Base-by-base conservation (phyloP, 2,797 vertebrate genomes). In the Muraenolepis orangiensis region DNA sequence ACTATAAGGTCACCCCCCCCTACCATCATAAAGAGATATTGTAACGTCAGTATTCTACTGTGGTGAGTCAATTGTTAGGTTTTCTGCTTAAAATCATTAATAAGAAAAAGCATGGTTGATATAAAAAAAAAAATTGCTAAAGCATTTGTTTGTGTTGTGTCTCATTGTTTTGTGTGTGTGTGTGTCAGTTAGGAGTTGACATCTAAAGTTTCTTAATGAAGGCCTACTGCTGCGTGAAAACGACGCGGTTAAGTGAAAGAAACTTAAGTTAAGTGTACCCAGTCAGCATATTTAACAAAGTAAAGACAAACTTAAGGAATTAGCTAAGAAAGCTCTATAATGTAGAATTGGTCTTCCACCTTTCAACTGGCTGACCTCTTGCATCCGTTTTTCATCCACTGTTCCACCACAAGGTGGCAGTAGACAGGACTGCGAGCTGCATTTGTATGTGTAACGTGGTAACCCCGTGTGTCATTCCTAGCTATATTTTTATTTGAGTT, bases 21-120 rank as follows among this genome's bases (percentile, higher is more conserved):
- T 2, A 4, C 57, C n/a, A 64, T 26, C 57, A 12, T 64, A 26
- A 64, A 23, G 57, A 64, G 26, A 64, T 64, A 64, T 64, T 64
- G 57, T 64, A 64, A 26, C 26, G 57, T 64, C 57, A 64, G 57
- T 64, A 64, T 64, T 64, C 57, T 26, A 10, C 23, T 26, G 23
- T 64, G 57, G n/a, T 57, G 51, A 57, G 20, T 64, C 57, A 64
- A 26, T 64, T 57, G 57, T 64, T 64, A 64, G 57, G 57, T 64
- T 64, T 64, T 64, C 23, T 64, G 57, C 57, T 64, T 64, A 64
- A 64, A 64, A 64, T 64, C 57, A 64, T 64, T 64, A 64, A 64
- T 64, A 31, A 67, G 28, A 67, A 67, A 13, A 67, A 29, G 66
- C 30, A 31, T 67, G 26, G 26, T 31, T 67, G 66, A 67, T 31